Evolutionary conservation across 2,113 vertebrate genomes (phyloP).

Genomic region (Perognathus longimembris): DNA sequence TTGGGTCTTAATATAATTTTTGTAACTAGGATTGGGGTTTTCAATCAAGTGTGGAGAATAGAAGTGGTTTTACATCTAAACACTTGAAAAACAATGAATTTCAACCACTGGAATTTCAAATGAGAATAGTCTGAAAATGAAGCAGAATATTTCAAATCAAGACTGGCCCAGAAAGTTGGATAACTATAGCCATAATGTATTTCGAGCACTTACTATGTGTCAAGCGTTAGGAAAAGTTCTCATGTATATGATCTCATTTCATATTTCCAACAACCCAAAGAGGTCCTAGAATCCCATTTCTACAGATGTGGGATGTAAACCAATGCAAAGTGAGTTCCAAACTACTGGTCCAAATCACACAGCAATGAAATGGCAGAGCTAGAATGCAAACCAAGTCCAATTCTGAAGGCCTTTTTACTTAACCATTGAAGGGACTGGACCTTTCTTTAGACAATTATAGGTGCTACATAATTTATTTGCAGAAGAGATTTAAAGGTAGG

Average conservation of each 20-base stretch:
- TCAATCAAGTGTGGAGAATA: conserved; percentile 22
- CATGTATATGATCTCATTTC: conserved; percentile 60
- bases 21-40: conserved; percentile 35
- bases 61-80: conserved; percentile 47
- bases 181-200: conserved; percentile 63
- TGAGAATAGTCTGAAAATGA: conserved; percentile 54
- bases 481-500: conserved; percentile 26
- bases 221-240: conserved; percentile 47
- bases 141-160: conserved; percentile 70
- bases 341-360: conserved; percentile 7
- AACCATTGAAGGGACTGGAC: not conserved
- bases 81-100: conserved; percentile 54
- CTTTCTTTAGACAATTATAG: conserved; percentile 18
- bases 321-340: conserved; percentile 28
- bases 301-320: not conserved
- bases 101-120: conserved; percentile 68
- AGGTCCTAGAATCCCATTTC: conserved; percentile 28
- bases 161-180: conserved; percentile 67
- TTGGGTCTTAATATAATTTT: conserved; percentile 50
- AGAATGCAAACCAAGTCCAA: not conserved
- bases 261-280: conserved; percentile 34
- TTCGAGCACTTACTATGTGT: conserved; percentile 67
- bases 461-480: conserved; percentile 42
- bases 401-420: conserved; percentile 25
- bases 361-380: conserved; percentile 22